Base-by-base conservation (phyloP, 2,888 invertebrate species). In the Auanema sp. region DNA sequence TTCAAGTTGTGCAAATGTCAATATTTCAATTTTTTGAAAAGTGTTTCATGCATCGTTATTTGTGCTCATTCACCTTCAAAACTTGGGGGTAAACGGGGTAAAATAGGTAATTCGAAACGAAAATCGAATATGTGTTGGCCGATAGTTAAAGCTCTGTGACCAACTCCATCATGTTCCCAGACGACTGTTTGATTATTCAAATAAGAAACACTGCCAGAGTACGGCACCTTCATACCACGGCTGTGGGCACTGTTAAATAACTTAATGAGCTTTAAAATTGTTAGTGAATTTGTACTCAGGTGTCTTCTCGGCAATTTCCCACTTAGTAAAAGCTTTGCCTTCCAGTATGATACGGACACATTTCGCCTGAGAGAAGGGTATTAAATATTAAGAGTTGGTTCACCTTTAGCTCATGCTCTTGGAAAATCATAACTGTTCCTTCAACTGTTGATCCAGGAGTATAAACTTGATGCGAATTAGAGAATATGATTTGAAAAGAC, bases 261-360 rank as follows among this genome's bases (percentile, higher is more conserved):
- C 8, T 47, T 16, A 21, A 47, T 47, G 4, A 47, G 3, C 16
- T 21, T 14, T 14, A 12, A 43, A 43, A 47, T 47, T 47, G 8
- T 47, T 8, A 5, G 3, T 8, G 8, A 47, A 47, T 8, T 21
- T 8, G 16, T 47, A 61, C 56, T 62, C 62, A 24, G 62, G 43
- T 40, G 56, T 62, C 24, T 62, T 62, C 40, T 62, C 62, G 2
- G 57, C 50, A 1, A 62, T 57, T 25, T 62, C 62, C 62, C 62
- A 62, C 43, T 62, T 50, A 5, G 56, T 62, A 0, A 51, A 11
- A 2, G 62, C 62, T 40, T 57, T 57, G 21, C 62, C 57, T 24
- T 62, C 62, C 11, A 62, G 40, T 3, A 57, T 42, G 4, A 62
- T 49, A 0, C 41, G n/a, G 1, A 57, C 57, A 50, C 51, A 57